phyloP scores from a whole-genome alignment of 1,140 invertebrate species.

The Metopolophium dirhodum region DNA sequence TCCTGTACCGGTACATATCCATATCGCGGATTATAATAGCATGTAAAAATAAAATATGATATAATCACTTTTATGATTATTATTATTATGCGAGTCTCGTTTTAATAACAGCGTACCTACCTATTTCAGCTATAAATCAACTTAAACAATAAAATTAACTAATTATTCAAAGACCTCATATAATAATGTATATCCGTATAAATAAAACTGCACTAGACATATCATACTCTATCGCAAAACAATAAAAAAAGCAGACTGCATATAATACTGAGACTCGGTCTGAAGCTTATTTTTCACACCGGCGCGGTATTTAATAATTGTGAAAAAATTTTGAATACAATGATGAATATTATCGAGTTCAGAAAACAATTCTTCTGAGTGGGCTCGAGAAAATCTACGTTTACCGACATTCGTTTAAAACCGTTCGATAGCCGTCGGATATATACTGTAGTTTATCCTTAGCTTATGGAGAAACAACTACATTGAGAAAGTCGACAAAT shows the following conservation, averaged over 20 bases:
- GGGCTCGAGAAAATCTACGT: not conserved
- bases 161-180: not conserved
- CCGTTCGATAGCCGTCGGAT: too few species aligned
- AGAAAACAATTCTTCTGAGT: not conserved
- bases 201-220: not conserved
- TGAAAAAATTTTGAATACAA: not conserved
- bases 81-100: not conserved
- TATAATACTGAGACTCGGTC: not conserved
- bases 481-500: too few species aligned
- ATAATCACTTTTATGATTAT: not conserved
- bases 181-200: too few species aligned
- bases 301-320: not conserved
- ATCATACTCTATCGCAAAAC: not conserved
- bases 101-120: not conserved
- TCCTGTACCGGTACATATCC: not conserved
- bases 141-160: not conserved
- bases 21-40: not conserved
- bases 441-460: too few species aligned
- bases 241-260: not conserved
- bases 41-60: not conserved
- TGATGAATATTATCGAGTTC: not conserved
- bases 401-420: not conserved
- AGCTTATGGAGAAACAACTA: too few species aligned
- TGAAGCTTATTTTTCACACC: not conserved
- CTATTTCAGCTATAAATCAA: not conserved